Evolutionary conservation across 2,113 vertebrate genomes (phyloP), one percentile per base, ranked within the genome.

Genomic region (Boulengeromyrus knoepffleri): DNA sequence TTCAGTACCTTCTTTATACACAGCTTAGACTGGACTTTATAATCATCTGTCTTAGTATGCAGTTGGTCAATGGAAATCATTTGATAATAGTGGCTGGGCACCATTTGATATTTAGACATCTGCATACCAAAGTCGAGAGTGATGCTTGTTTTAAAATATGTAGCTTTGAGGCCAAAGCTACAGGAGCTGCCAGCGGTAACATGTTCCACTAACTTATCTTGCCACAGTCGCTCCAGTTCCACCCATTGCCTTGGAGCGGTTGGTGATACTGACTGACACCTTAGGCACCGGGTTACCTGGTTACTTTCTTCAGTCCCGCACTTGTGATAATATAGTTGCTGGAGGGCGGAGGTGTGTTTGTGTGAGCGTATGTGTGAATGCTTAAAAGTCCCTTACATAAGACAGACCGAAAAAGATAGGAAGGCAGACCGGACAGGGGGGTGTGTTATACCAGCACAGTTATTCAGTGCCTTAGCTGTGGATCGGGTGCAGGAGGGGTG

Each of bases 321-420:
- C 45, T 80, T 80, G 74, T 42, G 74, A 80, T 80, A 80, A 39
- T 46, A 86, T 24, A 15, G 84, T 46, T 50, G 27, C 49, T 53
- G 2, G 27, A 53, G 50, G 85, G 85, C 10, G 85, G 50, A 52
- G 85, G 85, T 87, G 49, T 87, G 47, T 87, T 47, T 47, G 45
- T 85, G 83, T 47, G 83, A 46, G 85, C 50, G 50, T 87, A 85
- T 53, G 85, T 53, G 85, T 87, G 50, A 87, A 56, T 53, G 50
- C n/a, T 36, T 53, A 87, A 87, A 87, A 31, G 49, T 87, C 50
- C 56, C 31, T 87, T 87, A 87, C 49, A 87, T 52, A 53, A 87
- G 31, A 13, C 85, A 24, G 31, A 87, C 50, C 15, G 13, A 36
- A 53, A 53, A 56, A 27, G 9, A 53, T 39, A 31, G n/a, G 83